These are phyloP conservation scores for Ectemnius continuus DNA, from an alignment of 2,888 invertebrate genomes.

Conservation along the genomic window DNA sequence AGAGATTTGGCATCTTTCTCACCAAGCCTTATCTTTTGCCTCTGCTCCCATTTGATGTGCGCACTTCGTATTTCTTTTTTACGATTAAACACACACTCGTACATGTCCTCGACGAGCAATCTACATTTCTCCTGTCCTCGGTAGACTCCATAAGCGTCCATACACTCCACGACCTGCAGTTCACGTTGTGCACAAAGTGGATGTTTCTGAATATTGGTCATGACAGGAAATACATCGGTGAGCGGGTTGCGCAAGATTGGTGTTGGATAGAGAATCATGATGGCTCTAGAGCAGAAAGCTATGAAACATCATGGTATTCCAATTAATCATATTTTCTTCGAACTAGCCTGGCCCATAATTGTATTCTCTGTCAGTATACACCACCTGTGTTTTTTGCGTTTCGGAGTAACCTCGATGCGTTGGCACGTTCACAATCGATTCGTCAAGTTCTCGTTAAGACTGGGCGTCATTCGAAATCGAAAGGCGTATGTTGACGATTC, in stretches of 20 bases:
- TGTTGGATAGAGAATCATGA: neutral
- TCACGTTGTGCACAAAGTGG: slow-evolving; percentile 84
- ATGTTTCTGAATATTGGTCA: slow-evolving; percentile 79
- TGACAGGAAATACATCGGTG: neutral
- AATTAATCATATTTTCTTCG: too few relatives aligned
- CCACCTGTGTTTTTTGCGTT: too few relatives aligned
- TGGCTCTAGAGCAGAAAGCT: too few relatives aligned
- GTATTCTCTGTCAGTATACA: too few relatives aligned
- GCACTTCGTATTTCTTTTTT: slow-evolving; percentile 82
- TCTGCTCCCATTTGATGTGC: slow-evolving; percentile 83
- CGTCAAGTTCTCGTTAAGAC: too few relatives aligned
- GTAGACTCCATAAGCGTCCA: slow-evolving; percentile 89
- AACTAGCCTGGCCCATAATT: too few relatives aligned
- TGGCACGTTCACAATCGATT: too few relatives aligned
- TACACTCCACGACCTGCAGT: slow-evolving; percentile 85
- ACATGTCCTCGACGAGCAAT: slow-evolving; percentile 83
- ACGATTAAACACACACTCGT: slow-evolving; percentile 83
- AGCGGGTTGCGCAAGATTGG: neutral
- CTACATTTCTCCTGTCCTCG: slow-evolving; percentile 83
- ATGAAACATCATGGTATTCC: too few relatives aligned
- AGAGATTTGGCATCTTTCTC: neutral
- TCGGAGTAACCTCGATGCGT: too few relatives aligned
- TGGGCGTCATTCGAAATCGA: too few relatives aligned
- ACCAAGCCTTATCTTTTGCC: slow-evolving; percentile 80
- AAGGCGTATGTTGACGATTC: too few relatives aligned